Evolutionary conservation across 2,113 vertebrate species (phyloP).

Genomic region (Ceuthmochares aereus): DNA sequence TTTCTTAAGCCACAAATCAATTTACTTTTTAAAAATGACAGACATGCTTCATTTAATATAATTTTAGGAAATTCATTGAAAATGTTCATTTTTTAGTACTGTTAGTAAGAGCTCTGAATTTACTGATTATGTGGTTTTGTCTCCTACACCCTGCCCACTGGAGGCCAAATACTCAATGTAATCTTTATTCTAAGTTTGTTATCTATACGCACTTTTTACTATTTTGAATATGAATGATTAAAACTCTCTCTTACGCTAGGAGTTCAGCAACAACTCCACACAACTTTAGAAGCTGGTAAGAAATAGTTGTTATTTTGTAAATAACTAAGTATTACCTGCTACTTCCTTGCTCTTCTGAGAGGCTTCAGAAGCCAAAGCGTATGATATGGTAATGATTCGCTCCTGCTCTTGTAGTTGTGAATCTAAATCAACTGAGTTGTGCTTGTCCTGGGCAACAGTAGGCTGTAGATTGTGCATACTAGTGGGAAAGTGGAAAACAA

Average conservation of each 20-base stretch:
- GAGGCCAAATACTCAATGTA: not conserved
- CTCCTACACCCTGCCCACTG: not conserved
- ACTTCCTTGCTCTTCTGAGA: constrained; percentile 97
- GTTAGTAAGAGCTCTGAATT: not conserved
- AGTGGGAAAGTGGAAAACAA: constrained; percentile 36
- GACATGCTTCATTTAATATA: not conserved
- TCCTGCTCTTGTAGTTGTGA: constrained; percentile 92
- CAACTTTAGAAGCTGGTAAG: not conserved
- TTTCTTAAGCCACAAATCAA: not conserved
- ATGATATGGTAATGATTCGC: constrained; percentile 96
- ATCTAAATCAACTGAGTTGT: constrained; percentile 81
- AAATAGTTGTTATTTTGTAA: constrained; percentile 58
- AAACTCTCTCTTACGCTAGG: not conserved
- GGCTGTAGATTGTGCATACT: constrained; percentile 90
- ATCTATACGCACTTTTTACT: not conserved
- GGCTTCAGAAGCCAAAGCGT: constrained; percentile 94
- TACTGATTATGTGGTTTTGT: not conserved
- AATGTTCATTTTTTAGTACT: not conserved
- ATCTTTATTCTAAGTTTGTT: not conserved
- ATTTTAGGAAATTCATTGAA: not conserved
- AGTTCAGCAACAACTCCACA: constrained; percentile 3
- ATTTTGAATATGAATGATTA: not conserved
- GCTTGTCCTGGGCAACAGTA: constrained; percentile 78
- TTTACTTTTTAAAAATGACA: not conserved
- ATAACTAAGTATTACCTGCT: constrained; percentile 86